Conservation (phyloP, 1,140 invertebrate genomes). For the Conus betulinus region DNA sequence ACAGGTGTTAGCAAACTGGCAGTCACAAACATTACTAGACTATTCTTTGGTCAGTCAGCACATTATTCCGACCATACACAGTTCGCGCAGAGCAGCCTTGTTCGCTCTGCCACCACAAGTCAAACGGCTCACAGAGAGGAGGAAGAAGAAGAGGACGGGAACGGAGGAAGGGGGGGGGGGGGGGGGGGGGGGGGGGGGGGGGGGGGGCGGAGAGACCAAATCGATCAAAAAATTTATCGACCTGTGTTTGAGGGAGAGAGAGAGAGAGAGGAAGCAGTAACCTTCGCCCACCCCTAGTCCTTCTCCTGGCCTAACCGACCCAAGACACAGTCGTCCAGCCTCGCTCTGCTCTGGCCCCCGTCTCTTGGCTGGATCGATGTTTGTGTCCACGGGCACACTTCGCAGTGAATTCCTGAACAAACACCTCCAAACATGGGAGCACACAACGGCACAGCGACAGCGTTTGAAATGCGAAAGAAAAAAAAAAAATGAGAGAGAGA, state of each 20-base stretch:
- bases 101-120: not conserved
- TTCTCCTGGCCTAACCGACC: too few relatives aligned
- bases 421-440: not conserved
- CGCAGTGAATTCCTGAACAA: slow-evolving; percentile 5
- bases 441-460: too few relatives aligned
- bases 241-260: not conserved
- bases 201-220: not conserved
- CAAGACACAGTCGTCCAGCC: too few relatives aligned
- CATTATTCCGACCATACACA: too few relatives aligned
- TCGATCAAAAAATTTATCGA: slow-evolving; percentile 16
- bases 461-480: too few relatives aligned
- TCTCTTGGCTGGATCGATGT: not conserved
- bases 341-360: not conserved
- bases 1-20: not conserved
- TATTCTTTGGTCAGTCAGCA: slow-evolving; percentile 3
- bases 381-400: not conserved
- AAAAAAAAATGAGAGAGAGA: too few relatives aligned
- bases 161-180: not conserved
- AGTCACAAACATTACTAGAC: not conserved
- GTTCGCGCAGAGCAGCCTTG: not conserved
- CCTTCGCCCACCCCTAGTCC: not conserved
- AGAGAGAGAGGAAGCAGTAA: not conserved
- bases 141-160: not conserved
- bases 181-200: not conserved
- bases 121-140: not conserved